Conservation (phyloP, 64 coral and sea anemone genomes). For the Acropora yongei region DNA sequence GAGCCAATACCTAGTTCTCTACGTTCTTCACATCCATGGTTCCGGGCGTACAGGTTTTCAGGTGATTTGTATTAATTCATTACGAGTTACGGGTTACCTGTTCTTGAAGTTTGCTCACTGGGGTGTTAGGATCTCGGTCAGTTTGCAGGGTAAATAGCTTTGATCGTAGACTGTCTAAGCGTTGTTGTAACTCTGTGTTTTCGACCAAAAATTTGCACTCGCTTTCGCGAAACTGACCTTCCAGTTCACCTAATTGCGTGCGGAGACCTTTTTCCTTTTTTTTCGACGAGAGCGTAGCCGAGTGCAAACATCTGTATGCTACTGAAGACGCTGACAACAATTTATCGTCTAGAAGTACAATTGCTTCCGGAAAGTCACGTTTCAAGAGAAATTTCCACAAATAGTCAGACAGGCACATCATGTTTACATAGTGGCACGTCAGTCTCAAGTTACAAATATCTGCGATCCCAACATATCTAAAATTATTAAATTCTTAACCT, state of each 20-base stretch:
- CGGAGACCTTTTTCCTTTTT: neutral
- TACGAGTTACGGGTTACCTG: neutral
- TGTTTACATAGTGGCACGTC: neutral
- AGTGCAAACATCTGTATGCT: neutral
- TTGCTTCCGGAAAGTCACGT: neutral
- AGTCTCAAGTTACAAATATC: slow-evolving; percentile 10
- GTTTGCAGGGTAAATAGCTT: slow-evolving; percentile 5
- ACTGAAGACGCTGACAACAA: neutral
- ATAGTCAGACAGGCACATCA: neutral
- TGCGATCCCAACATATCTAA: neutral
- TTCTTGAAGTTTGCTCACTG: slow-evolving; percentile 31
- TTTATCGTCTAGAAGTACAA: slow-evolving; percentile 1
- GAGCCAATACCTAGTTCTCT: too few relatives aligned
- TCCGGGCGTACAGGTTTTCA: neutral
- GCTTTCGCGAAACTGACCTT: neutral
- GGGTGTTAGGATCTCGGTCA: neutral
- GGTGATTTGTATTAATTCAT: neutral
- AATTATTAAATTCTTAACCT: too few relatives aligned
- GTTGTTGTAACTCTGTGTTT: neutral
- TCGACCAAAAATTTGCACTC: neutral
- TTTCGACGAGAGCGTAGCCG: neutral
- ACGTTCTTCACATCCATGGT: too few relatives aligned
- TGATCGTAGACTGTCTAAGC: neutral
- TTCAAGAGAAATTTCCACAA: slow-evolving; percentile 1
- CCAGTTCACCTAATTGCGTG: neutral